These are phyloP conservation scores for Poeciliopsis turneri DNA, from an alignment of 2,797 vertebrate genomes.

Conservation along the genomic window DNA sequence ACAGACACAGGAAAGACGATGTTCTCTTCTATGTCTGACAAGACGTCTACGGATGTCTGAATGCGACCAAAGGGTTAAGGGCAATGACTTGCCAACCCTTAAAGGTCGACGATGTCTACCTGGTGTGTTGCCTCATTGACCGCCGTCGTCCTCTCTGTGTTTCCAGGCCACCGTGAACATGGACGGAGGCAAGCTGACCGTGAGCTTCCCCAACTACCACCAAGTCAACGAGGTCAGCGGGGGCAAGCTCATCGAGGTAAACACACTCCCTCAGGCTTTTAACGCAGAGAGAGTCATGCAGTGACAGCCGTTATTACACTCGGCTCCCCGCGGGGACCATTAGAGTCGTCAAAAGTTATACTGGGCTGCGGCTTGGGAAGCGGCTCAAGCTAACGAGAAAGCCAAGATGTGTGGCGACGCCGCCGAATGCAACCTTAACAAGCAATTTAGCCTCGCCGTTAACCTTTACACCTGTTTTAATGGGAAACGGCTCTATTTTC, in stretches of 20 bases:
- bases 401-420: neutral
- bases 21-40: neutral
- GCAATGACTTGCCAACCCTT: neutral
- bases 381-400: conserved; percentile 19
- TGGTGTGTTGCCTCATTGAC: neutral
- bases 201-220: conserved; percentile 88
- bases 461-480: neutral
- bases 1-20: neutral
- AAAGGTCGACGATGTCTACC: too few relatives aligned
- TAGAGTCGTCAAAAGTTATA: conserved; percentile 32
- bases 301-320: conserved; percentile 44
- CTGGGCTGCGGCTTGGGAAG: conserved; percentile 4
- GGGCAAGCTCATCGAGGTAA: conserved; percentile 91
- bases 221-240: conserved; percentile 87
- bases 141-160: conserved; percentile 9
- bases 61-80: neutral
- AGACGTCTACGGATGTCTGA: neutral
- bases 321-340: conserved; percentile 30
- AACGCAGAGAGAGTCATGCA: neutral
- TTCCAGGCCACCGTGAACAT: conserved; percentile 86
- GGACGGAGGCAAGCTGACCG: conserved; percentile 85
- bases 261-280: conserved; percentile 17
- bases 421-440: conserved; percentile 4
- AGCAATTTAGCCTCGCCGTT: neutral
- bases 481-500: neutral